Evolutionary conservation across 2,888 invertebrate species (phyloP).

Genomic region (Trichopoda pennipes): DNA sequence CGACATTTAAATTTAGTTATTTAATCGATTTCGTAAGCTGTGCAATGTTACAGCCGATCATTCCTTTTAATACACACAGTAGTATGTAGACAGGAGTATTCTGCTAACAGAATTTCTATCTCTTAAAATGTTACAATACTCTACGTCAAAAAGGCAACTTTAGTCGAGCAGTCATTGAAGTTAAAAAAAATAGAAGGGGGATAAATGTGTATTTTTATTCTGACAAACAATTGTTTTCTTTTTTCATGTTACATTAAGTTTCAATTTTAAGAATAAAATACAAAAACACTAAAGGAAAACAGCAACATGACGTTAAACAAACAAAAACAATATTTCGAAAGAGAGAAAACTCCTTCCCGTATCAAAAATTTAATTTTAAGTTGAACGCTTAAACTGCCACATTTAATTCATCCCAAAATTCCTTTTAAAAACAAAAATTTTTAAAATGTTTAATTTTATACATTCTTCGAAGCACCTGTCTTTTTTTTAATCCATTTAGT

Average conservation of each 20-base stretch:
- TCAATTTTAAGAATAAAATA: not conserved
- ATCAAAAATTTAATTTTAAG: no score
- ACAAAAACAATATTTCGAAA: conserved; percentile 28
- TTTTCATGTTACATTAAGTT: not conserved
- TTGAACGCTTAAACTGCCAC: not conserved
- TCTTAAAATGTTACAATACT: no score
- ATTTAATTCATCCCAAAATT: not conserved
- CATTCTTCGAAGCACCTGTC: no score
- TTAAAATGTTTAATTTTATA: no score
- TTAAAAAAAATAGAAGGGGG: not conserved
- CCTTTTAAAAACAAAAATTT: no score
- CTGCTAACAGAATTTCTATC: conserved; percentile 18
- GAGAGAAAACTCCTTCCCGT: not conserved
- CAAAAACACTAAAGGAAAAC: conserved; percentile 40
- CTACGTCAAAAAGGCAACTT: no score
- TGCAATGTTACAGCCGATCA: no score
- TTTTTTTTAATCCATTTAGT: no score
- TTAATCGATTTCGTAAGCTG: no score
- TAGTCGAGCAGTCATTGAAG: not conserved
- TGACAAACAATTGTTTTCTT: conserved; percentile 62
- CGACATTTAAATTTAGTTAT: no score
- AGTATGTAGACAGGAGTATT: not conserved
- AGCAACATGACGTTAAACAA: conserved; percentile 59
- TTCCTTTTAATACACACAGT: not conserved
- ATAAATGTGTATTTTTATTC: conserved; percentile 52